These are phyloP conservation scores for Syrrhaptes paradoxus DNA, from an alignment of 2,113 vertebrate genomes.

Conservation along the genomic window DNA sequence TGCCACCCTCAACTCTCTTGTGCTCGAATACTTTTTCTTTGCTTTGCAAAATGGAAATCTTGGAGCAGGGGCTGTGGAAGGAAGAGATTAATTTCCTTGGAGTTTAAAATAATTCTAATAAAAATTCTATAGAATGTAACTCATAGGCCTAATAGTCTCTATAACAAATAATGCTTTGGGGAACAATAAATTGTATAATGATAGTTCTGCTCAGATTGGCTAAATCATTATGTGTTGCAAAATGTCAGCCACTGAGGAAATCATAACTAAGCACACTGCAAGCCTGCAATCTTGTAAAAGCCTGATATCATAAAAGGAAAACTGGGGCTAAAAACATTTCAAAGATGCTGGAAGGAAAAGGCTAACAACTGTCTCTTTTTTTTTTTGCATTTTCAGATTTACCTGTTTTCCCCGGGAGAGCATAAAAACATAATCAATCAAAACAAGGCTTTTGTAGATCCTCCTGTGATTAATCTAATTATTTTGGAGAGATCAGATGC, in stretches of 20 bases:
- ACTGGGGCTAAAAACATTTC: slow-evolving; percentile 14
- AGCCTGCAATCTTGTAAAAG: neutral
- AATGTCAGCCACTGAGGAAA: slow-evolving; percentile 52
- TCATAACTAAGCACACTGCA: neutral
- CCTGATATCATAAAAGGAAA: slow-evolving; percentile 15
- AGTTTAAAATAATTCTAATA: slow-evolving; percentile 49
- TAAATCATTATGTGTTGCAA: slow-evolving; percentile 52
- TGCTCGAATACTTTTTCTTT: neutral
- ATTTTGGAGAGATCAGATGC: slow-evolving; percentile 40
- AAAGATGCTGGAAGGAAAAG: slow-evolving; percentile 28
- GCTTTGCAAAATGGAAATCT: slow-evolving; percentile 26
- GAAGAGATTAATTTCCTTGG: slow-evolving; percentile 35
- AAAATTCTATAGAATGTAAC: slow-evolving; percentile 31
- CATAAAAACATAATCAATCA: slow-evolving; percentile 42
- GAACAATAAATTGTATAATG: slow-evolving; percentile 56
- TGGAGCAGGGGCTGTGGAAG: neutral
- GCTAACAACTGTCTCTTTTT: slow-evolving; percentile 24
- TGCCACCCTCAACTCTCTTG: neutral
- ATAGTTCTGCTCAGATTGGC: slow-evolving; percentile 41
- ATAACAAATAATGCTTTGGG: slow-evolving; percentile 44
- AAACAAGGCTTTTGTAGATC: slow-evolving; percentile 18
- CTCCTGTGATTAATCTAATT: slow-evolving; percentile 53
- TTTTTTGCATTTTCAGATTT: slow-evolving; percentile 10
- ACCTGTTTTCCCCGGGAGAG: slow-evolving; percentile 31
- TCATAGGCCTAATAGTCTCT: slow-evolving; percentile 15